Evolutionary conservation across 2,888 invertebrate genomes (phyloP), one percentile per base, ranked within the genome.

Genomic region (Julus scandinavius): DNA sequence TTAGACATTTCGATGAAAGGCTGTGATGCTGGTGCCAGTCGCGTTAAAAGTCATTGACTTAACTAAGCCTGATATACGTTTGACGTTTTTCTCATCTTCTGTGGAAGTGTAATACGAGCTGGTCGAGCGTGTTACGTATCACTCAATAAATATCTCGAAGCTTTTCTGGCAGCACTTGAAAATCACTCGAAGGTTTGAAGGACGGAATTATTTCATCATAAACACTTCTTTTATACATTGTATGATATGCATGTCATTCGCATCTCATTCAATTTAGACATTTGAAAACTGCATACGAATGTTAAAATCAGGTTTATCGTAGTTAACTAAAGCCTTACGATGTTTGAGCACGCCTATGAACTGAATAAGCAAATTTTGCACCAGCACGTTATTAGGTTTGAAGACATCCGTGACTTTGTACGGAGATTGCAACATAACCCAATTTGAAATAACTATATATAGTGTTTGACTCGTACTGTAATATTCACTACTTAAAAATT

Each of bases 311-410:
- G 63, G 63, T 17, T 63, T 63, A 63, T 63, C 11, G 7, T 20
- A 29, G 72, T 72, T 29, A 9, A 29, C 20, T 7, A 9, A 72
- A 7, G 2, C 20, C n/a, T 63, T 63, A 63, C 63, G 2, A 63
- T 63, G 72, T 72, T 72, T 72, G n/a, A 72, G 11, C 20, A 72
- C 9, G 72, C 29, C 72, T 29, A 11, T 29, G 72, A 11, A 29
- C 72, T 72, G 20, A 72, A 20, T 72, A 72, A 72, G 72, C 72
- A 72, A 11, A 72, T 72, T 72, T 72, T 72, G 72, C 72, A 72
- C 72, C n/a, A 7, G 9, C 72, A 72, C 72, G 20, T 72, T 20
- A 29, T 29, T 29, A 11, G 29, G 9, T 72, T 72, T 72, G 9
- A 72, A 72, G 72, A 72, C 72, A 29, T 72, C 72, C 72, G 72